Base-by-base conservation (phyloP, 1,140 invertebrate species). In the Anastrepha ludens region DNA sequence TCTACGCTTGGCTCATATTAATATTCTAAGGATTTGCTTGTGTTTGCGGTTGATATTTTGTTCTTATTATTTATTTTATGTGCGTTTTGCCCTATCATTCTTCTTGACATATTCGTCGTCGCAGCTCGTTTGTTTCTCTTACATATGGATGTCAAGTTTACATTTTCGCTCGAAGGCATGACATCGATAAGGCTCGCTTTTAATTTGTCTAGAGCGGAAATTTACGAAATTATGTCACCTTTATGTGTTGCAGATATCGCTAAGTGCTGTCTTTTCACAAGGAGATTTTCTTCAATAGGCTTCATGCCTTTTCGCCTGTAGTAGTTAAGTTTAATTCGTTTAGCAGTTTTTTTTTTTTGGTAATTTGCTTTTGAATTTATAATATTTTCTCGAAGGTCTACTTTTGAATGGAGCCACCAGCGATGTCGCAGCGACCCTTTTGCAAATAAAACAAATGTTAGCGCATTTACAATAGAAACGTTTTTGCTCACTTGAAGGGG, bases 341-440 rank as follows among this genome's bases (percentile, higher is more conserved):
- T n/a, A n/a, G n/a, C n/a, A n/a, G n/a, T n/a, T n/a, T n/a, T n/a
- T n/a, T n/a, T 1, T 20, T 20, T 64, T 64, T 64, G 0, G n/a
- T 13, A 58, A 8, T 58, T 58, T 20, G 2, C 65, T 41, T 67
- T 67, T 67, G 65, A 41, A 20, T 41, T 67, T 20, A 67, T 39
- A 39, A 11, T 2, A 11, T 67, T 67, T 67, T 11, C 8, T 29
- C 39, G 65, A 67, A 67, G 65, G 65, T 41, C 65, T 41, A 3
- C 29, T 39, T 67, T 29, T 11, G 20, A 20, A 41, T 29, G 8
- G 65, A 29, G 65, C n/a, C n/a, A n/a, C n/a, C n/a, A n/a, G n/a
- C n/a, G n/a, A n/a, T n/a, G n/a, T n/a, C n/a, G n/a, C 65, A 41
- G 65, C 3, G 39, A 67, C 65, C 65, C 65, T 67, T 67, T 39